Evolutionary conservation across 2,888 invertebrate genomes (phyloP).

Genomic region (Lottia scabra): DNA sequence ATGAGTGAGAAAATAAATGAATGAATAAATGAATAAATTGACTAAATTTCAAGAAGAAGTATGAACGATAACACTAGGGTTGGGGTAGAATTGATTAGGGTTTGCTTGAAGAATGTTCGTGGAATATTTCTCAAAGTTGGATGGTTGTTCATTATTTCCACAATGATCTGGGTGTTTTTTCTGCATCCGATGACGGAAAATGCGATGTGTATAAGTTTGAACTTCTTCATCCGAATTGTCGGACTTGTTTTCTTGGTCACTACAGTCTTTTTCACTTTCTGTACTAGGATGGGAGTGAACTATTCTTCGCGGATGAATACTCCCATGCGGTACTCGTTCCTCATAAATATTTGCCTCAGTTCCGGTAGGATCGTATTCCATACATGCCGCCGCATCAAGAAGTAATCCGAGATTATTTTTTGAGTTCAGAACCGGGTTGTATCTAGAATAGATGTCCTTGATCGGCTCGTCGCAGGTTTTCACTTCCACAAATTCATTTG

Average conservation of each 20-base stretch:
- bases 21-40: background rate
- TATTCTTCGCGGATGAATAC: constrained; percentile 19
- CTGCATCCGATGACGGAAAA: background rate
- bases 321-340: constrained; percentile 26
- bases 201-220: constrained; percentile 37
- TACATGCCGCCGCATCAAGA: constrained; percentile 96
- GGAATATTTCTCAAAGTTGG: background rate
- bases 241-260: constrained; percentile 57
- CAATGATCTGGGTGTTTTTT: background rate
- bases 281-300: constrained; percentile 33
- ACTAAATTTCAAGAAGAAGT: background rate
- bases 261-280: constrained; percentile 53
- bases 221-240: constrained; percentile 46
- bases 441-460: background rate
- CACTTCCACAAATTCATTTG: constrained; percentile 22
- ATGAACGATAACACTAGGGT: background rate
- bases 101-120: background rate
- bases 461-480: constrained; percentile 4
- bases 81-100: background rate
- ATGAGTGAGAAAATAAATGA: background rate
- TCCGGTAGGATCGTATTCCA: constrained; percentile 84
- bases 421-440: constrained; percentile 74
- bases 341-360: constrained; percentile 30
- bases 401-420: constrained; percentile 97
- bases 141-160: background rate